Percentiles rank a stretch among this genome's conserved stretches.
Evolutionary conservation across 2,888 invertebrate species (phyloP).

Genomic region (Tiliacea aurago): DNA sequence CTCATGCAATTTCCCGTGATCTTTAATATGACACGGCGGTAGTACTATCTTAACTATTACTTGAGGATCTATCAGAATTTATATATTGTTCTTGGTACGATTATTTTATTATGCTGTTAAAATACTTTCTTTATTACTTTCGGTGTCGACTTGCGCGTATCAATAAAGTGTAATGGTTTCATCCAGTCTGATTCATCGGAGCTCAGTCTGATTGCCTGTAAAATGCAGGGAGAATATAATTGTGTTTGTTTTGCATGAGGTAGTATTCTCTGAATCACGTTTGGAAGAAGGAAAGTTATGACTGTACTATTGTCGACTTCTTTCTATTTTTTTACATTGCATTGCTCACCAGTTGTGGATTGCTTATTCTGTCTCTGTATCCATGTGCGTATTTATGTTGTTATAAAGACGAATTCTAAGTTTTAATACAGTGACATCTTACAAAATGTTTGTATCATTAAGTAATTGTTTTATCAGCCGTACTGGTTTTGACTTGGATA

Average conservation of each 20-base stretch:
- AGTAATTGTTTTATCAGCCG: not conserved
- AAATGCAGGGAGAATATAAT: slow-evolving; percentile 31
- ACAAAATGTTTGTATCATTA: not conserved
- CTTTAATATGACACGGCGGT: slow-evolving; percentile 36
- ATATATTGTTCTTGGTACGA: slow-evolving; percentile 51
- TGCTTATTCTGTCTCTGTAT: not conserved
- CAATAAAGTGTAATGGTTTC: slow-evolving; percentile 43
- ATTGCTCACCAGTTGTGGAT: not conserved
- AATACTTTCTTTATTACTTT: slow-evolving; percentile 57
- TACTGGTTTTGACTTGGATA: slow-evolving; percentile 2
- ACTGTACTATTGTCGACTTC: slow-evolving; percentile 25
- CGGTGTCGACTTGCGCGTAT: slow-evolving; percentile 43
- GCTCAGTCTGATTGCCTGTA: slow-evolving; percentile 35
- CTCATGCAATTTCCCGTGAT: slow-evolving; percentile 44
- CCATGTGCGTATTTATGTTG: not conserved
- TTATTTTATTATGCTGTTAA: slow-evolving; percentile 56
- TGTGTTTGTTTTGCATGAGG: slow-evolving; percentile 40
- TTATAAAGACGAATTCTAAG: not conserved
- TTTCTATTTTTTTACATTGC: not conserved
- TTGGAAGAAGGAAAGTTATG: slow-evolving; percentile 22
- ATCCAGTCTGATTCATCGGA: slow-evolving; percentile 43
- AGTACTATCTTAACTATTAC: slow-evolving; percentile 17
- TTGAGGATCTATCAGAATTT: slow-evolving; percentile 30
- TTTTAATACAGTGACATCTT: not conserved
- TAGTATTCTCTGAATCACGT: slow-evolving; percentile 39